Evolutionary conservation across 2,888 invertebrate species (phyloP).

Genomic region (Craniophora ligustri): DNA sequence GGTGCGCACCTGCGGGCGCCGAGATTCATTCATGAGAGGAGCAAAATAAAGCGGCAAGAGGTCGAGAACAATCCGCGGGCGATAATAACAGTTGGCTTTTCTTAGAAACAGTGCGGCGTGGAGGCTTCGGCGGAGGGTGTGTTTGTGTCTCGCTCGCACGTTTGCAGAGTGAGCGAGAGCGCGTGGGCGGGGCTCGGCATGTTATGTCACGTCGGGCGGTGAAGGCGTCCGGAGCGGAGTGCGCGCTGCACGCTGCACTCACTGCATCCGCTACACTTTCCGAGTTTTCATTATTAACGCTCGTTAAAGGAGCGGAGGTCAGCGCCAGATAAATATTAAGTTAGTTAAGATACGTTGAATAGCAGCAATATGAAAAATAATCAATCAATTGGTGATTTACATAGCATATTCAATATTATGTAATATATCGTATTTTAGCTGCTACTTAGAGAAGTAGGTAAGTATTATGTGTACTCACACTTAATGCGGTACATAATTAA

Average conservation of each 20-base stretch:
- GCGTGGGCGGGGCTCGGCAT: conserved; percentile 81
- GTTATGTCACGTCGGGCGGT: conserved; percentile 79
- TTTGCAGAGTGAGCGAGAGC: conserved; percentile 73
- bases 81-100: conserved; percentile 88
- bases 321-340: conserved; percentile 63
- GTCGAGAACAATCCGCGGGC: conserved; percentile 82
- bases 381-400: conserved; percentile 18
- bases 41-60: conserved; percentile 74
- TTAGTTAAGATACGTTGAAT: conserved; percentile 50
- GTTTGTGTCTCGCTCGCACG: conserved; percentile 73
- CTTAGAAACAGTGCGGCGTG: conserved; percentile 80
- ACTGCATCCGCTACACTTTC: conserved; percentile 72
- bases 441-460: background rate
- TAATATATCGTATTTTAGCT: no score
- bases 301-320: conserved; percentile 70
- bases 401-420: no score
- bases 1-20: conserved; percentile 83
- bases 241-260: conserved; percentile 69
- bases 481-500: background rate
- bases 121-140: conserved; percentile 83
- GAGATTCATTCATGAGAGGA: conserved; percentile 84
- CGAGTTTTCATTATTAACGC: conserved; percentile 75
- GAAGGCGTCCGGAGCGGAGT: conserved; percentile 69
- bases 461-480: no score
- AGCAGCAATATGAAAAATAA: conserved; percentile 15